A percentile compares a stretch with the other conserved stretches of the same genome.
Conservation (phyloP, 2,888 invertebrate species). For the Amphipoea lucens region DNA sequence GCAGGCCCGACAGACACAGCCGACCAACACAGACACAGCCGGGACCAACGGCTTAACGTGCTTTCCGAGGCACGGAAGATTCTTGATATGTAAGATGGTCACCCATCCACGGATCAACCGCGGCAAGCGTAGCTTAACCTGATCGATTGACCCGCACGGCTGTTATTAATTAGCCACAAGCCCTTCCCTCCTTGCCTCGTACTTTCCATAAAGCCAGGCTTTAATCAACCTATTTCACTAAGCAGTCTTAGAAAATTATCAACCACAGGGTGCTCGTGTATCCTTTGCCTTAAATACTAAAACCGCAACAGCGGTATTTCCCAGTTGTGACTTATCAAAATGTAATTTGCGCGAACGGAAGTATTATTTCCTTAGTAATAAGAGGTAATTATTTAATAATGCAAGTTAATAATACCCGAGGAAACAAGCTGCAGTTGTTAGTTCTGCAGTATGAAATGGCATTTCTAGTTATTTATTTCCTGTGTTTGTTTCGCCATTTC, state of each 20-base stretch:
- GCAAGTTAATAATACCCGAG: conserved; percentile 16
- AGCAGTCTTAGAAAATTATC: not conserved
- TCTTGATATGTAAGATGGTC: too few relatives aligned
- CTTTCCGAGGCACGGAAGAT: too few relatives aligned
- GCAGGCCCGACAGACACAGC: too few relatives aligned
- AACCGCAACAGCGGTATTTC: conserved; percentile 26
- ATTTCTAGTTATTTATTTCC: not conserved
- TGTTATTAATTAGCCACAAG: too few relatives aligned
- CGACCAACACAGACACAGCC: too few relatives aligned
- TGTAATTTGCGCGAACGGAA: conserved; percentile 28
- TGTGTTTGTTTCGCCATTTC: not conserved
- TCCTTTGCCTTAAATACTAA: not conserved
- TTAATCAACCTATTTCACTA: too few relatives aligned
- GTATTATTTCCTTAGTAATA: conserved; percentile 42
- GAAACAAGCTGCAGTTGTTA: conserved; percentile 10
- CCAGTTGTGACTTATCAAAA: conserved; percentile 27
- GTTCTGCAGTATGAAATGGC: conserved; percentile 17
- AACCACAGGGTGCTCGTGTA: not conserved
- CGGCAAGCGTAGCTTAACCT: too few relatives aligned
- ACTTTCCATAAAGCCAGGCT: not conserved
- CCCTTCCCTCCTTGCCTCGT: too few relatives aligned
- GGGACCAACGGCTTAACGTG: too few relatives aligned
- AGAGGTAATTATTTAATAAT: conserved; percentile 43
- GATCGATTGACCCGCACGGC: too few relatives aligned
- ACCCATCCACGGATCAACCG: too few relatives aligned